Percentiles rank a stretch among this genome's conserved stretches.
Evolutionary conservation across 2,113 vertebrate genomes (phyloP).

Genomic region (Poecilia latipinna): DNA sequence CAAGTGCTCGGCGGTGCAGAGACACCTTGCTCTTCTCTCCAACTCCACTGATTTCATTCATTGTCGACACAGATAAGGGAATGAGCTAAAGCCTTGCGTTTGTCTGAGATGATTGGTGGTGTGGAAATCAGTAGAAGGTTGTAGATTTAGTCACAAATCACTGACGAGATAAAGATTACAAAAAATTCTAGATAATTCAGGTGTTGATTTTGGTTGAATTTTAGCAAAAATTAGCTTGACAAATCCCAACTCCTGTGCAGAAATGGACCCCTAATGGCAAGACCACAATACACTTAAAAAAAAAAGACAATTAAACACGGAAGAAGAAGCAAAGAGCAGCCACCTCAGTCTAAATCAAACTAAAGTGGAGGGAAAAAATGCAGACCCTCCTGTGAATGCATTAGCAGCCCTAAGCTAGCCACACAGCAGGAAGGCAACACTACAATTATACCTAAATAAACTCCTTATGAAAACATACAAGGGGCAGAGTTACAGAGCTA

Average conservation of each 20-base stretch:
- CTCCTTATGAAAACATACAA: constrained; percentile 56
- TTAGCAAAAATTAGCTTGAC: not conserved
- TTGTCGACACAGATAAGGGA: constrained; percentile 54
- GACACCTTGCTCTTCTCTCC: constrained; percentile 37
- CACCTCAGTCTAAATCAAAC: constrained; percentile 10
- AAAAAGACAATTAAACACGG: not conserved
- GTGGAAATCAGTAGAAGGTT: not conserved
- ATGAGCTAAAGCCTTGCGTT: not conserved
- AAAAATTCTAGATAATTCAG: not conserved
- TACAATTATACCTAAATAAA: constrained; percentile 65
- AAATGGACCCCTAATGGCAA: not conserved
- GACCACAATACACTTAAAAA: not conserved
- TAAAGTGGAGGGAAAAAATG: constrained; percentile 21
- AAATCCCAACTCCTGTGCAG: not conserved
- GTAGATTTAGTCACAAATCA: not conserved
- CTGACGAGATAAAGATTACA: not conserved
- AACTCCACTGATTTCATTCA: constrained; percentile 57
- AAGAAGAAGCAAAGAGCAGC: constrained; percentile 4
- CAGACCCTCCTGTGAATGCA: constrained; percentile 40
- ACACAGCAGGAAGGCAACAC: constrained; percentile 54
- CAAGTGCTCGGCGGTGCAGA: constrained; percentile 5
- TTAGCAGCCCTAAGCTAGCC: constrained; percentile 25
- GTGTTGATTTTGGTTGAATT: too few species aligned
- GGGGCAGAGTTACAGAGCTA: constrained; percentile 33
- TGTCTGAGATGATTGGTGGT: too few species aligned